Conservation (phyloP, 2,113 vertebrate genomes). For the Scalopus aquaticus region DNA sequence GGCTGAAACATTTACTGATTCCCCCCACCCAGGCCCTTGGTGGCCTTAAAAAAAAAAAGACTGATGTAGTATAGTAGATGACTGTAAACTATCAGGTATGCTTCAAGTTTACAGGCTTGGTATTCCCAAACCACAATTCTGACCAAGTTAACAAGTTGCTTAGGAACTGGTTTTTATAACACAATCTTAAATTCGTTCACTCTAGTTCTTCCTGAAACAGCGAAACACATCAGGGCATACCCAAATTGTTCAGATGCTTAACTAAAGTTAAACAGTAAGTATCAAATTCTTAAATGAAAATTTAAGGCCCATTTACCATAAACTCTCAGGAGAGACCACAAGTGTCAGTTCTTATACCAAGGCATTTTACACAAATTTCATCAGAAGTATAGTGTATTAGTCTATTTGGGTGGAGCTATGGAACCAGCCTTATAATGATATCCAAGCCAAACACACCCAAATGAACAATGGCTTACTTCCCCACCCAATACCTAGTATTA, state of each 20-base stretch:
- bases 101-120: neutral
- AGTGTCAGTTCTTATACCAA: neutral
- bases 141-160: neutral
- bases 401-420: conserved; percentile 76
- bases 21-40: neutral
- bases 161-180: conserved; percentile 3
- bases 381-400: conserved; percentile 59
- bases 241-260: neutral
- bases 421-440: conserved; percentile 74
- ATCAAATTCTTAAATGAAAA: conserved; percentile 11
- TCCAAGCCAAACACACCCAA: conserved; percentile 83
- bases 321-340: conserved; percentile 13
- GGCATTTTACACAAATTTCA: conserved; percentile 36
- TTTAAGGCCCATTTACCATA: neutral
- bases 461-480: conserved; percentile 74
- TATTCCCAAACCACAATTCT: conserved; percentile 31
- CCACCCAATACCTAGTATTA: conserved; percentile 63
- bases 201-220: conserved; percentile 51
- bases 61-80: neutral
- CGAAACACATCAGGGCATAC: neutral
- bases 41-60: neutral
- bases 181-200: neutral
- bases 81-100: conserved; percentile 10
- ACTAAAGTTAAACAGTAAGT: neutral
- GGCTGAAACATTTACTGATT: neutral